These are phyloP conservation scores for Lasiommata megera DNA, from an alignment of 2,888 invertebrate genomes.

Conservation along the genomic window DNA sequence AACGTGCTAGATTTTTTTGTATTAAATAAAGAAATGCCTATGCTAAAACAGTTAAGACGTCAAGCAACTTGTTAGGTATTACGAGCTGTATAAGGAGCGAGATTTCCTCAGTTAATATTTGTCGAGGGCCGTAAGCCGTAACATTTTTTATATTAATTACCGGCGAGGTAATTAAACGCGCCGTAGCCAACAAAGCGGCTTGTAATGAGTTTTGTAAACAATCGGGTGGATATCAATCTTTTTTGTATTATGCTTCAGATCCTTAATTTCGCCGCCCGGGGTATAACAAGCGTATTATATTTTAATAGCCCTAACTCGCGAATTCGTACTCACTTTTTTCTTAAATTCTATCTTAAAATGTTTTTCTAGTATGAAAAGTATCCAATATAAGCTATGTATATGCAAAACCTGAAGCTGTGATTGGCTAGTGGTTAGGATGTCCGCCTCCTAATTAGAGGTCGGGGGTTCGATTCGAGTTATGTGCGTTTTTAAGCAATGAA, in stretches of 20 bases:
- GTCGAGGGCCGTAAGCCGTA: background rate
- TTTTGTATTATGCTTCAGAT: background rate
- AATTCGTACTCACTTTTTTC: no score
- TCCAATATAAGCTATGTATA: no score
- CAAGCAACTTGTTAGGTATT: background rate
- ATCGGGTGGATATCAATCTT: slow-evolving; percentile 7
- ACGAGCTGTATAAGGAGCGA: background rate
- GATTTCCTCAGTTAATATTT: slow-evolving; percentile 7
- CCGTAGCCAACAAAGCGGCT: slow-evolving; percentile 2
- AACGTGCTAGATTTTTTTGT: no score
- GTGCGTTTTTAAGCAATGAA: no score
- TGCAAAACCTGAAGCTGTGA: no score
- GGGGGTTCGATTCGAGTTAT: no score
- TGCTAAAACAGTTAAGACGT: background rate
- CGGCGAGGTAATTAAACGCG: slow-evolving; percentile 8
- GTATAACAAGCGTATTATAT: slow-evolving; percentile 1
- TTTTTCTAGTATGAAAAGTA: no score
- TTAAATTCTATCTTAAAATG: no score
- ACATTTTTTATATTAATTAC: slow-evolving; percentile 16
- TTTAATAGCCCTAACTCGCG: no score
- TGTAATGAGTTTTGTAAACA: slow-evolving; percentile 18
- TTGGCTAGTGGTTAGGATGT: no score
- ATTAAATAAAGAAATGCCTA: no score
- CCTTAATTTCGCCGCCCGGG: background rate
- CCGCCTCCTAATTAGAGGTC: no score